A percentile compares a stretch with the other conserved stretches of the same genome.
Evolutionary conservation across 1,140 invertebrate species (phyloP).

Genomic region (Cydia splendana): DNA sequence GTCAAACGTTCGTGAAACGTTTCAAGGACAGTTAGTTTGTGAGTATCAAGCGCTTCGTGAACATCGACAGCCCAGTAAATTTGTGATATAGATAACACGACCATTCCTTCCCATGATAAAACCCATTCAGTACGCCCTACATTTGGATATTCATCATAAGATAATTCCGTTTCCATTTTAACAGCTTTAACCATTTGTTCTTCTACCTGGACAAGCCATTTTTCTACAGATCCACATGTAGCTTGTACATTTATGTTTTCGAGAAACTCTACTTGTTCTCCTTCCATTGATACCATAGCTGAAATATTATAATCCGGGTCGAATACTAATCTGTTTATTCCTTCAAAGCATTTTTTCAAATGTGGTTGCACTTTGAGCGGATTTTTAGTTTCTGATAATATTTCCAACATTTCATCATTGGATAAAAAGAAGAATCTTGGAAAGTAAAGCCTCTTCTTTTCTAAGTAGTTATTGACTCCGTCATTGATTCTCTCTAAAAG

Average conservation of each 20-base stretch:
- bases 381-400: slow-evolving; percentile 95
- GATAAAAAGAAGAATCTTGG: slow-evolving; percentile 97
- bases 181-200: slow-evolving; percentile 90
- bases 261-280: slow-evolving; percentile 87
- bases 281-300: slow-evolving; percentile 92
- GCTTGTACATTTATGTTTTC: slow-evolving; percentile 87
- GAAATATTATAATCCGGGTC: slow-evolving; percentile 89
- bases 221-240: slow-evolving; percentile 94
- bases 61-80: slow-evolving; percentile 94
- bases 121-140: slow-evolving; percentile 88
- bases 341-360: slow-evolving; percentile 95
- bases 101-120: slow-evolving; percentile 92
- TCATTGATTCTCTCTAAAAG: slow-evolving; percentile 91
- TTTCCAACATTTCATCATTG: slow-evolving; percentile 97
- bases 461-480: slow-evolving; percentile 94
- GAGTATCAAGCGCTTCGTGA: slow-evolving; percentile 83
- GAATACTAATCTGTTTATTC: slow-evolving; percentile 86
- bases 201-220: slow-evolving; percentile 94
- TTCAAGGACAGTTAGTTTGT: slow-evolving; percentile 79
- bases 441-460: slow-evolving; percentile 95
- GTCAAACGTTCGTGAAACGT: slow-evolving; percentile 80
- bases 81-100: slow-evolving; percentile 91
- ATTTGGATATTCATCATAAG: slow-evolving; percentile 85
- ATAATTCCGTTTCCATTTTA: slow-evolving; percentile 85
- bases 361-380: slow-evolving; percentile 93